Conservation (phyloP, 2,113 vertebrate genomes). For the Tautogolabrus adspersus region DNA sequence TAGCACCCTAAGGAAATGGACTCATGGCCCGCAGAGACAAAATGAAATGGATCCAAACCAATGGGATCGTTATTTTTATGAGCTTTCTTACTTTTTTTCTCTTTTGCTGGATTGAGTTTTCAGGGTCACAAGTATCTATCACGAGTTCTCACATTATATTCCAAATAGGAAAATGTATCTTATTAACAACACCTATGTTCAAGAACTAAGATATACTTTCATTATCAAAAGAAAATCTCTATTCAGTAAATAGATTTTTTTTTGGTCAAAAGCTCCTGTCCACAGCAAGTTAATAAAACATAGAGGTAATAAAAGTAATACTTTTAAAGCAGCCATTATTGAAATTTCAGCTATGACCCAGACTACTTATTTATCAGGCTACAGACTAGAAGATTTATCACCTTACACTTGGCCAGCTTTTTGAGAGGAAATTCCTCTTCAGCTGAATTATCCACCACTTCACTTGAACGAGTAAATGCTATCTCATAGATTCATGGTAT, state of each 20-base stretch:
- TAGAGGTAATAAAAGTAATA: background rate
- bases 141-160: background rate
- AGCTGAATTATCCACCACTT: conserved; percentile 10
- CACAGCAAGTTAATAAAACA: background rate
- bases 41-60: conserved; percentile 44
- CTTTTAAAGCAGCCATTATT: conserved; percentile 24
- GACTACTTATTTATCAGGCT: conserved; percentile 20
- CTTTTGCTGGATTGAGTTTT: background rate
- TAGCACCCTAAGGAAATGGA: conserved; percentile 58
- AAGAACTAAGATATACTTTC: background rate
- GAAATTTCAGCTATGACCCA: conserved; percentile 39
- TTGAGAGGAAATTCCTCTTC: conserved; percentile 36
- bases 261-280: background rate
- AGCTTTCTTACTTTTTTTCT: conserved; percentile 27
- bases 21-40: conserved; percentile 36
- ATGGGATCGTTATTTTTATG: conserved; percentile 53
- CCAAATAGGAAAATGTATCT: too few relatives aligned
- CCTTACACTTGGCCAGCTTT: conserved; percentile 22
- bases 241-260: background rate
- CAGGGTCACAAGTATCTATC: conserved; percentile 3
- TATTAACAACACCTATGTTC: too few relatives aligned
- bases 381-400: conserved; percentile 52
- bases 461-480: background rate
- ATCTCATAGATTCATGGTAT: conserved; percentile 28
- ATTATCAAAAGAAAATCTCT: background rate